These are phyloP conservation scores for Pyrocephalus nanus DNA, from an alignment of 2,797 vertebrate species.

Conservation along the genomic window DNA sequence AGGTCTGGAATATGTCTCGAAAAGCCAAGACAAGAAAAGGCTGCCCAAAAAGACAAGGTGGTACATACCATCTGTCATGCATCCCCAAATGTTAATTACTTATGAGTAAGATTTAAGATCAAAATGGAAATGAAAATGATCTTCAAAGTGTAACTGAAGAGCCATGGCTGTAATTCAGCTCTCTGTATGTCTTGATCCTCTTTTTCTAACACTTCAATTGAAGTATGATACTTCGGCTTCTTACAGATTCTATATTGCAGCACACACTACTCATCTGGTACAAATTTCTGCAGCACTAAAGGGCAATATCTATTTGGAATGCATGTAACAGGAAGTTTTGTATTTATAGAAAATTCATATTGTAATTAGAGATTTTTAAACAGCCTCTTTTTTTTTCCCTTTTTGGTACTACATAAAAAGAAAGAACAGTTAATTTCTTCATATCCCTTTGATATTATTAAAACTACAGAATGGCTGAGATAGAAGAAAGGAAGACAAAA, in stretches of 20 bases:
- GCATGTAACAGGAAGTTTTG: neutral
- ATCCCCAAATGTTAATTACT: slow-evolving; percentile 63
- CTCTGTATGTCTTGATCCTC: slow-evolving; percentile 10
- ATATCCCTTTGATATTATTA: neutral
- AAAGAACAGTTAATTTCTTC: neutral
- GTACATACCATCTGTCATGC: slow-evolving; percentile 46
- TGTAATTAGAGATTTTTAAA: neutral
- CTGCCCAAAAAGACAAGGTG: slow-evolving; percentile 57
- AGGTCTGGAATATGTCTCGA: neutral
- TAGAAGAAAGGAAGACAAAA: neutral
- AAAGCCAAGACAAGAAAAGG: slow-evolving; percentile 41
- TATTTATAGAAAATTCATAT: neutral
- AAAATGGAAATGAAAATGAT: slow-evolving; percentile 57
- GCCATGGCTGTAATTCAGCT: slow-evolving; percentile 43
- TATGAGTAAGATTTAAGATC: slow-evolving; percentile 39
- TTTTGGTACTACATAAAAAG: neutral
- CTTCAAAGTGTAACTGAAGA: slow-evolving; percentile 49
- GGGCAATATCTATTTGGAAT: neutral
- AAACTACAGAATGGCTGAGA: neutral
- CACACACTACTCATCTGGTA: neutral
- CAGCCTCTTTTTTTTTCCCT: neutral
- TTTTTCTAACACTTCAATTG: slow-evolving; percentile 23
- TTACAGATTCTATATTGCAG: neutral
- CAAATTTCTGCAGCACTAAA: neutral
- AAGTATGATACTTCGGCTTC: neutral